Evolutionary conservation across 1,140 invertebrate genomes (phyloP).

Genomic region (Ostrea edulis): DNA sequence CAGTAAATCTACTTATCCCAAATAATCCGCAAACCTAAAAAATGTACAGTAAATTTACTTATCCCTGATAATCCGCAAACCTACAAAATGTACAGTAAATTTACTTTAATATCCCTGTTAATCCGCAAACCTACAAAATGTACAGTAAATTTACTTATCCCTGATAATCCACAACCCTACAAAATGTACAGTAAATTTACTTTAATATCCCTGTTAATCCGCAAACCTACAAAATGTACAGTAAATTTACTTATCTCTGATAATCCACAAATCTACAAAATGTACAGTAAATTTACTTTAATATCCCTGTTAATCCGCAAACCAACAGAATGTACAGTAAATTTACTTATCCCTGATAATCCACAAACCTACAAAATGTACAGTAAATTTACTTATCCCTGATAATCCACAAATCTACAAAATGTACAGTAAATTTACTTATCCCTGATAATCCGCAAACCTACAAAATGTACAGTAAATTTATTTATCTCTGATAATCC

Average conservation of each 20-base stretch:
- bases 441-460: no score
- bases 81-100: no score
- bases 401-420: slow-evolving; percentile 64
- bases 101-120: slow-evolving; percentile 63
- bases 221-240: slow-evolving; percentile 54
- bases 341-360: no score
- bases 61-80: no score
- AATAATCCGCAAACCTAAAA: no score
- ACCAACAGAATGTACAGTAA: no score
- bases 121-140: slow-evolving; percentile 62
- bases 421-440: no score
- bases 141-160: no score
- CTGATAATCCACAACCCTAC: neutral
- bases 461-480: no score
- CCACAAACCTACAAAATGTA: slow-evolving; percentile 4
- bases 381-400: slow-evolving; percentile 58
- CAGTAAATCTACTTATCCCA: no score
- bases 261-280: neutral
- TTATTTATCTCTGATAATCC: no score
- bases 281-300: neutral
- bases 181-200: slow-evolving; percentile 17
- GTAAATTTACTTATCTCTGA: neutral
- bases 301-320: neutral
- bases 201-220: slow-evolving; percentile 66
- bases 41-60: no score